phyloP scores from a whole-genome alignment of 2,797 vertebrate species.

The Danionella dracula region DNA sequence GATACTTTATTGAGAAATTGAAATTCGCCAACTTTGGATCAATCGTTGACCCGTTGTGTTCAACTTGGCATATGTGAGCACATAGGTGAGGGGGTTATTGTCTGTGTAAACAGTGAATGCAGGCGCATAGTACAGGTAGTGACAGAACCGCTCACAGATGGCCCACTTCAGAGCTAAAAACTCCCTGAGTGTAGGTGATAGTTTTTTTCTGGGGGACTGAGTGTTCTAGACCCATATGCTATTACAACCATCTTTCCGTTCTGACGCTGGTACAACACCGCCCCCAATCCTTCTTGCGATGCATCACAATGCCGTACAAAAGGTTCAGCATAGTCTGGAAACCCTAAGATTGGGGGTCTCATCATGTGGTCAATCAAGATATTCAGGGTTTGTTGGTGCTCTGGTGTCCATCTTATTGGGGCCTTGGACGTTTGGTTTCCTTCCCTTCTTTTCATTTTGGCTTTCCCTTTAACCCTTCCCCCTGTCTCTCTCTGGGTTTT shows the following conservation, averaged over 20 bases:
- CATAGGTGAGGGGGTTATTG: constrained; percentile 18
- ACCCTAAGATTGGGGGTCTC: constrained; percentile 27
- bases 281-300: background rate
- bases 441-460: background rate
- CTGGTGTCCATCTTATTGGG: constrained; percentile 23
- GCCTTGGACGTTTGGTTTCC: constrained; percentile 6
- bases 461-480: too few relatives aligned
- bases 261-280: background rate
- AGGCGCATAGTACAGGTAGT: constrained; percentile 14
- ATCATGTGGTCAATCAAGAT: constrained; percentile 14
- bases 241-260: background rate
- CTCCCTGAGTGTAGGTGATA: constrained; percentile 23
- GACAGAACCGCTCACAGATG: background rate
- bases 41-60: constrained; percentile 19
- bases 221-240: background rate
- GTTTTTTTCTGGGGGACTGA: constrained; percentile 5
- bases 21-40: constrained; percentile 17
- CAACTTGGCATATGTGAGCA: constrained; percentile 18
- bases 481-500: background rate
- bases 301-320: background rate
- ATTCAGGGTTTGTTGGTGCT: constrained; percentile 17
- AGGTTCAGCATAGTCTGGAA: constrained; percentile 5
- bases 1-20: constrained; percentile 26
- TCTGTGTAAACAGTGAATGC: constrained; percentile 8
- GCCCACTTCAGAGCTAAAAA: constrained; percentile 6